Base-by-base conservation (phyloP, 2,113 vertebrate species). In the Sapayoa aenigma region DNA sequence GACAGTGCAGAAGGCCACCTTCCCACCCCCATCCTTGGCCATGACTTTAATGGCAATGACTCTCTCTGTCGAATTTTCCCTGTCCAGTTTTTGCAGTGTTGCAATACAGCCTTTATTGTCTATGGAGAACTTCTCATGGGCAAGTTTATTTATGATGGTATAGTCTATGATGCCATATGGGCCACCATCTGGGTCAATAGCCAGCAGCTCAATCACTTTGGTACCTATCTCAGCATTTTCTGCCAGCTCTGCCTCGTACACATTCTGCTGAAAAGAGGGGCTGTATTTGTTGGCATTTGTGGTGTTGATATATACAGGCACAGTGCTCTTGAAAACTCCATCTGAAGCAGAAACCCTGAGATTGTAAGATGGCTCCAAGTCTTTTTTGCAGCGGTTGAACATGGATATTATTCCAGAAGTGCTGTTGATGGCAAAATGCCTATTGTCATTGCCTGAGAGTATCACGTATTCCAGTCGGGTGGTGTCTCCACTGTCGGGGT, bases 1-100 rank as follows among this genome's bases (percentile, higher is more conserved):
- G 37, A 99, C 99, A 1, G 99, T 99, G 96, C 99, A 99, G 95
- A 99, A 99, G 0, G 98, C 99, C 84, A 99, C 99, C 89, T 98
- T 99, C 21, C 99, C 99, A 10, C 99, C 99, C 0, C 99, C 99
- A 11, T 99, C 99, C 91, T 98, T 99, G 42, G 99, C 99, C 99
- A 99, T 99, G 49, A 99, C 98, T 97, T 99, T 99, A 93, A 99
- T 99, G 41, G 99, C 99, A 25, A 99, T 98, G 50, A 99, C 98
- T 76, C 98, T 98, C 92, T 99, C 99, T 12, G 98, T 98, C 13
- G 99, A 98, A 95, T 99, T 99, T 96, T 99, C 99, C 89, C 99
- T 97, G 96, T 99, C 99, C 83, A 99, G 86, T 46, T 99, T 98
- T 80, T 99, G 98, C 25, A 99, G 97, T 0, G 99, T 99, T 60